Conservation (phyloP, 2,113 vertebrate genomes). For the Clinocottus analis region DNA sequence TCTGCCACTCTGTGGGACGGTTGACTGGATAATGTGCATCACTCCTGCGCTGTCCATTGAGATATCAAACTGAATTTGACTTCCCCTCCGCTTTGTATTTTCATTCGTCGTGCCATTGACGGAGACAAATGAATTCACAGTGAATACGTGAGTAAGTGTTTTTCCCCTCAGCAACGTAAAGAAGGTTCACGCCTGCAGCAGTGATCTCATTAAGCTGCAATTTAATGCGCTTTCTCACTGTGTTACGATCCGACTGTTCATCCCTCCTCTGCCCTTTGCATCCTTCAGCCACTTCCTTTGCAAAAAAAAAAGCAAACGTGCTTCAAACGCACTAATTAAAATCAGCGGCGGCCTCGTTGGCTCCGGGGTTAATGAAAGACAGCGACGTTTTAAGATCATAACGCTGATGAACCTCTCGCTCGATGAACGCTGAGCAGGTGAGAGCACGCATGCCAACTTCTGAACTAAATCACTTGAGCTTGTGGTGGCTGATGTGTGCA, state of each 20-base stretch:
- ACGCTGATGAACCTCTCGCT: conserved; percentile 51
- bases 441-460: conserved; percentile 34
- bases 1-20: conserved; percentile 25
- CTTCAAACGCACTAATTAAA: conserved; percentile 64
- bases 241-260: conserved; percentile 54
- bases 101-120: conserved; percentile 24
- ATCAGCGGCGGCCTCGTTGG: conserved; percentile 29
- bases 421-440: conserved; percentile 25
- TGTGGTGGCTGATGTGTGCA: conserved; percentile 27
- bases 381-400: conserved; percentile 54
- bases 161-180: conserved; percentile 26
- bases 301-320: conserved; percentile 59
- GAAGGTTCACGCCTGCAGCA: conserved; percentile 29
- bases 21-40: conserved; percentile 9
- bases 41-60: not conserved
- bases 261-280: conserved; percentile 29
- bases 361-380: conserved; percentile 56
- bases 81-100: conserved; percentile 14
- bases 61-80: conserved; percentile 36
- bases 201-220: conserved; percentile 60
- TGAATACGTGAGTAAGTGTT: conserved; percentile 13
- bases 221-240: conserved; percentile 65
- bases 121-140: conserved; percentile 40
- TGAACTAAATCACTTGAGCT: conserved; percentile 14
- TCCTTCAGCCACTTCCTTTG: conserved; percentile 53